phyloP scores from a whole-genome alignment of 2,888 invertebrate genomes.

The Diarsia rubi region DNA sequence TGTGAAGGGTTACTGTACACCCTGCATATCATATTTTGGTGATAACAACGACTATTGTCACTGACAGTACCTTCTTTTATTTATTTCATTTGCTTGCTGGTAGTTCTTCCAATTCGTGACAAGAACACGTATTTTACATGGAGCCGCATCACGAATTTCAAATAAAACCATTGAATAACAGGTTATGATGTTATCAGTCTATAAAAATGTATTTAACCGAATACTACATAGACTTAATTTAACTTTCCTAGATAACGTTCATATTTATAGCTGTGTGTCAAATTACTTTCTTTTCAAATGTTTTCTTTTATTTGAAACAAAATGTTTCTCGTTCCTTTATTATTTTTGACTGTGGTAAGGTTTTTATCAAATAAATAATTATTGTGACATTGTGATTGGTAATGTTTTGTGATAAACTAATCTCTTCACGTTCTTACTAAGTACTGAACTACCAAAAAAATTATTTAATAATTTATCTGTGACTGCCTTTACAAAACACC shows the following conservation, averaged over 20 bases:
- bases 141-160: conserved; percentile 1
- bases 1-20: too few species aligned
- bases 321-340: conserved; percentile 6
- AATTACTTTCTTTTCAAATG: not conserved
- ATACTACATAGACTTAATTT: not conserved
- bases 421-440: too few species aligned
- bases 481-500: not conserved
- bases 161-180: not conserved
- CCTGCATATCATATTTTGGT: too few species aligned
- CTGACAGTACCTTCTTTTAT: not conserved
- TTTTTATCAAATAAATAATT: not conserved
- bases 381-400: not conserved
- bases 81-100: not conserved
- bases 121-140: not conserved
- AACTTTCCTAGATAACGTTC: not conserved
- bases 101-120: not conserved
- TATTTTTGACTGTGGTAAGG: conserved; percentile 22
- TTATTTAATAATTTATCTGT: not conserved
- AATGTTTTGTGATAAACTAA: not conserved
- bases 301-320: not conserved
- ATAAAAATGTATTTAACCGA: not conserved
- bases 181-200: not conserved
- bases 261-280: not conserved
- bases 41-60: not conserved
- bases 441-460: not conserved